Evolutionary conservation across 2,888 invertebrate genomes (phyloP), one percentile per base, ranked within the genome.

Genomic region (Pristionchus entomophagus): DNA sequence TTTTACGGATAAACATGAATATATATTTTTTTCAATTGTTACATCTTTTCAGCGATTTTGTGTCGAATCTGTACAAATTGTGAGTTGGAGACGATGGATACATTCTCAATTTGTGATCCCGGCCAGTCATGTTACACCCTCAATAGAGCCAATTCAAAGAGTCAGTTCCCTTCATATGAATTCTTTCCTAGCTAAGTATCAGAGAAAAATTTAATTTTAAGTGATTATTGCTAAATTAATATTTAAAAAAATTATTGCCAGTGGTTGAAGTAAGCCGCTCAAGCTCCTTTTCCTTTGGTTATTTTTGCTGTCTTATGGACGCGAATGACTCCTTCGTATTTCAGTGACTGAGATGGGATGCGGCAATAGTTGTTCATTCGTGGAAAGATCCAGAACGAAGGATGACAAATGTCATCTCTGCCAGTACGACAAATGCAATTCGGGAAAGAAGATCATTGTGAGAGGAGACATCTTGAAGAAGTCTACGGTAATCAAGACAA

Each of bases 41-140:
- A n/a, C n/a, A n/a, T n/a, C 26, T 41, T 35, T 80, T 53, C 29
- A 80, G 80, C 51, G 4, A n/a, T 80, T 29, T 19, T 53, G 26
- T 80, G 80, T 53, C 49, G 38, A 1, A 38, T 80, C 29, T 80
- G 80, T n/a, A 80, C 80, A 12, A 38, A 80, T 80, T 80, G 80
- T 51, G 80, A 49, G 35, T 65, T 65, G 65, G 41, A 77, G 77
- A 77, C 17, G n/a, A 45, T n/a, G n/a, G 41, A 38, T n/a, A 41
- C 12, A 6, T 45, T 45, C 38, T 38, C 45, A 77, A 77, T n/a
- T 29, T 80, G 80, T 80, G 35, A 29, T 32, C n/a, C 14, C 6
- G 29, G n/a, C 32, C 29, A 53, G 29, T 49, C 53, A 29, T 80
- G 80, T 35, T 80, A 35, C 35, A 80, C 80, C 19, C 80, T 80